A percentile compares a stretch with the other conserved stretches of the same genome.
Evolutionary conservation across 2,888 invertebrate species (phyloP).

Genomic region (Yponomeuta sedellus): DNA sequence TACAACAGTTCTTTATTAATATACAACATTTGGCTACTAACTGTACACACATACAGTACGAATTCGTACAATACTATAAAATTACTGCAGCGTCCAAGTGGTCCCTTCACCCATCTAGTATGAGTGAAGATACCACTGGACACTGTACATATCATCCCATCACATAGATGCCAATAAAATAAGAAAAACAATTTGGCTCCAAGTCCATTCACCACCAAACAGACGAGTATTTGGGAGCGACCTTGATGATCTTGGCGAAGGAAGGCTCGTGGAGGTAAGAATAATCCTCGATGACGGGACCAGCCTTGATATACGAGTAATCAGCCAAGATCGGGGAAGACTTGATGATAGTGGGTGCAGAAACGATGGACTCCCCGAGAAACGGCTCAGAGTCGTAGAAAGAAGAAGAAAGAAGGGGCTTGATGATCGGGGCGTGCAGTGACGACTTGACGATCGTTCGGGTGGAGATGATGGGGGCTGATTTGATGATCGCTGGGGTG

Average conservation of each 20-base stretch:
- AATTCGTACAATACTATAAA: background rate
- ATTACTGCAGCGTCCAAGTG: too few relatives aligned
- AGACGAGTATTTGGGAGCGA: background rate
- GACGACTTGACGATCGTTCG: background rate
- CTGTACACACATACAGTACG: background rate
- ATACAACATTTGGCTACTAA: background rate
- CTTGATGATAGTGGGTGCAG: slow-evolving; percentile 3
- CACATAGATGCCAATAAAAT: too few relatives aligned
- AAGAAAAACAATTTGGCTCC: background rate
- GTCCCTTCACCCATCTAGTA: too few relatives aligned
- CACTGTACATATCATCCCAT: too few relatives aligned
- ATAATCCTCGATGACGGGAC: background rate
- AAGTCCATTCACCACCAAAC: slow-evolving; percentile 7
- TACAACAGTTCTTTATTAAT: background rate
- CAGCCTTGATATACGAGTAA: background rate
- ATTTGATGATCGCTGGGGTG: background rate
- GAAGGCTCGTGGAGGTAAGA: slow-evolving; percentile 1
- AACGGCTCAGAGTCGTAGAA: background rate
- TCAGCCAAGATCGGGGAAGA: background rate
- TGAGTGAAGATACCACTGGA: too few relatives aligned
- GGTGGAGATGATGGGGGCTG: background rate
- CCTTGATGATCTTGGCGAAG: background rate
- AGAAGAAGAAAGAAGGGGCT: too few relatives aligned
- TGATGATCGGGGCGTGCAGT: background rate
- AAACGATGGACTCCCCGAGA: background rate